phyloP scores from a whole-genome alignment of 2,797 vertebrate species.

The Dromococcyx pavoninus region DNA sequence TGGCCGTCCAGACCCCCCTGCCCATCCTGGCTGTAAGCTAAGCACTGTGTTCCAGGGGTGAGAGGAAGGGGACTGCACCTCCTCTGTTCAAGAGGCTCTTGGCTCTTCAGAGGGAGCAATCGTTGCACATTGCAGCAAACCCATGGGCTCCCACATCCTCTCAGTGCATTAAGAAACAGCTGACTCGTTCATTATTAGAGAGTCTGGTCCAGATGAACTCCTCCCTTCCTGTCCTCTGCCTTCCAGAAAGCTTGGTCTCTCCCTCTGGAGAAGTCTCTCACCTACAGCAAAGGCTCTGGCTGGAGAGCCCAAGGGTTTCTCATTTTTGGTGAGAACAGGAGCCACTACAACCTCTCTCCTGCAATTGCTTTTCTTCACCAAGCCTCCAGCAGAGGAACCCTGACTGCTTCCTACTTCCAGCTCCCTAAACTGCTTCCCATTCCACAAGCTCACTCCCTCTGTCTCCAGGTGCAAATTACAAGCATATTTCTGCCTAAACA shows the following conservation, averaged over 20 bases:
- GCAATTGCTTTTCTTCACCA: neutral
- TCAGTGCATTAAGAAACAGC: neutral
- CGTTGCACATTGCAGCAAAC: neutral
- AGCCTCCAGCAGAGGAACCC: neutral
- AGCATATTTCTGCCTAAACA: neutral
- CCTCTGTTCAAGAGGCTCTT: neutral
- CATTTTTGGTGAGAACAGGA: neutral
- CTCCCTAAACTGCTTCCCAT: neutral
- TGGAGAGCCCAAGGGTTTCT: neutral
- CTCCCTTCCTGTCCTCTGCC: slow-evolving; percentile 57
- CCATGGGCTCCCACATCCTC: neutral
- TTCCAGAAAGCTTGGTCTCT: slow-evolving; percentile 27
- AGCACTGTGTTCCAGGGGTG: rapidly evolving
- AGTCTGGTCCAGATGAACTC: slow-evolving; percentile 26
- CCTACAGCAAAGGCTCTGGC: slow-evolving; percentile 26
- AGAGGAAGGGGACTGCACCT: neutral
- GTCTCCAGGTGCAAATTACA: neutral
- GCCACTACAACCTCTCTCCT: neutral
- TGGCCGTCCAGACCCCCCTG: neutral
- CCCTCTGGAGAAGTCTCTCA: slow-evolving; percentile 16
- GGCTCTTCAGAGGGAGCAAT: neutral
- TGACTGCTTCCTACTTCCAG: neutral
- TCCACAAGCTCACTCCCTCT: rapidly evolving
- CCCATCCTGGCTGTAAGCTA: neutral
- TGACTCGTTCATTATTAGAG: neutral